These are phyloP conservation scores for Eulemur albifrons DNA, from an alignment of 2,797 vertebrate species.

Conservation along the genomic window DNA sequence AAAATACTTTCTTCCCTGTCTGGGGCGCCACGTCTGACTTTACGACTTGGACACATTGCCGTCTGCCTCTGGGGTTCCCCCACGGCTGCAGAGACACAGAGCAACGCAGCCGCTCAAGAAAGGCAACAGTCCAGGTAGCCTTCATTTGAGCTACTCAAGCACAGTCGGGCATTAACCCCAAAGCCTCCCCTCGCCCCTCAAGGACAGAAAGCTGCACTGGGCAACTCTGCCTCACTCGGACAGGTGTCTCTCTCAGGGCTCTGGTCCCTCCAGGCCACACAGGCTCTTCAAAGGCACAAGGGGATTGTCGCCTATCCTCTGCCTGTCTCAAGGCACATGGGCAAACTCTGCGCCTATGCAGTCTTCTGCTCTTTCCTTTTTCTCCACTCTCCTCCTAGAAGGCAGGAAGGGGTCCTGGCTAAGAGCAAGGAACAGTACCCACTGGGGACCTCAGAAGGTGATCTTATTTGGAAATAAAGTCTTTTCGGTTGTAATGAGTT, in stretches of 20 bases:
- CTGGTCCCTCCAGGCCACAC: neutral
- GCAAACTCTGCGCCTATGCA: neutral
- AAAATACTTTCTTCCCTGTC: conserved; percentile 9
- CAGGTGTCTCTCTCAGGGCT: neutral
- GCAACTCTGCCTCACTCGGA: fast-evolving
- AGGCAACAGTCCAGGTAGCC: neutral
- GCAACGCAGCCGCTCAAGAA: fast-evolving
- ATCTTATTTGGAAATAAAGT: neutral
- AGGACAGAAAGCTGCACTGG: neutral
- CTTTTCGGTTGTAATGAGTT: neutral
- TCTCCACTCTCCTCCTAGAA: neutral
- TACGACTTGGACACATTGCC: neutral
- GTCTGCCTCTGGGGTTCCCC: conserved; percentile 37
- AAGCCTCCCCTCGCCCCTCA: too few species aligned
- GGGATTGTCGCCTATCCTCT: neutral
- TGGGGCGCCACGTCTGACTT: conserved; percentile 26
- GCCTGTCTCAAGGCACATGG: neutral
- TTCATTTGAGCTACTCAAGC: neutral
- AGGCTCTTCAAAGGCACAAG: neutral
- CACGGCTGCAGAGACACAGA: neutral
- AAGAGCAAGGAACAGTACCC: too few species aligned
- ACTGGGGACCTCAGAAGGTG: neutral
- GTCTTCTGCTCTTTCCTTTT: neutral
- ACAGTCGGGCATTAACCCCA: neutral
- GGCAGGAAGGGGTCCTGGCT: neutral